Conservation (phyloP, 2,113 vertebrate genomes). For the Coturnix japonica region DNA sequence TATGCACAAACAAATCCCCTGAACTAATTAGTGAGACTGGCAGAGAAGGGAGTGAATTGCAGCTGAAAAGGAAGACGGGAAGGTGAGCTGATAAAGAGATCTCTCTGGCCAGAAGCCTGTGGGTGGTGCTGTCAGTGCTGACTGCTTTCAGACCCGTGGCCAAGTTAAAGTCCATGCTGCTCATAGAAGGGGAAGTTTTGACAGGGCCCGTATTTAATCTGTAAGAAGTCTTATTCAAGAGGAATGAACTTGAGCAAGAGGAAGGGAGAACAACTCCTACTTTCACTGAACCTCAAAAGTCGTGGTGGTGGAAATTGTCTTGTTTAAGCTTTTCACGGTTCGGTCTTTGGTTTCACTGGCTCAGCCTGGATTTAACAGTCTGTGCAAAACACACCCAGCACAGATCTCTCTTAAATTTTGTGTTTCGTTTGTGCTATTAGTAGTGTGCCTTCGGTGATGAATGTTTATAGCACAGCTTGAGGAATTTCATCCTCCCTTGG, state of each 20-base stretch:
- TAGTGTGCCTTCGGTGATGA: conserved; percentile 53
- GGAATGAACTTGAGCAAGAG: background rate
- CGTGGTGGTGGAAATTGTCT: background rate
- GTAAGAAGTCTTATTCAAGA: background rate
- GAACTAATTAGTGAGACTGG: conserved; percentile 37
- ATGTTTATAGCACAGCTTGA: conserved; percentile 73
- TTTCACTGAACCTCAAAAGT: background rate
- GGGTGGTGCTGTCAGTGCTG: background rate
- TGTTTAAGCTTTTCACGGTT: conserved; percentile 17
- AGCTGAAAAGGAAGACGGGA: conserved; percentile 25
- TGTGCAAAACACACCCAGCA: background rate
- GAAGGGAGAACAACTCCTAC: background rate
- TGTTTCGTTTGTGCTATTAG: conserved; percentile 62
- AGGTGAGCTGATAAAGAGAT: background rate
- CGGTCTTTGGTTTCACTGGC: conserved; percentile 18
- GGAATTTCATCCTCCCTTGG: conserved; percentile 76
- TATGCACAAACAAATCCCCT: conserved; percentile 29
- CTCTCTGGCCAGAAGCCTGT: background rate
- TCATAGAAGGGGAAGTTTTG: background rate
- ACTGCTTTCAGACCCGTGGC: background rate
- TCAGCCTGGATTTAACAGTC: conserved; percentile 1
- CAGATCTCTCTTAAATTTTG: conserved; percentile 43
- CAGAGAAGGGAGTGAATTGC: background rate
- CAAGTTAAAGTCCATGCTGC: background rate
- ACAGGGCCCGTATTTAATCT: background rate